Conservation (phyloP, 2,797 vertebrate genomes). For the Tokudaia muenninki region DNA sequence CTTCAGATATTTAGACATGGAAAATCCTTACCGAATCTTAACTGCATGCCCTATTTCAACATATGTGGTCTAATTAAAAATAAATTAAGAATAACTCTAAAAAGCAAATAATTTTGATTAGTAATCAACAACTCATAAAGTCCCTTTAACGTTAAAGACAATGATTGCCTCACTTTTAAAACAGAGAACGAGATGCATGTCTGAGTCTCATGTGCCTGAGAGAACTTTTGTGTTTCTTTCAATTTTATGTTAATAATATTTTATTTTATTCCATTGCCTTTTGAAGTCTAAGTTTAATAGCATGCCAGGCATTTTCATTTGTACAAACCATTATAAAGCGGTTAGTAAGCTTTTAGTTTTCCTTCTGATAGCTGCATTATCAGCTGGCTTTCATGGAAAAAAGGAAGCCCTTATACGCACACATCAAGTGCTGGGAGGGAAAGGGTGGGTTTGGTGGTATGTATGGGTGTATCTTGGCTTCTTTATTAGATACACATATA, state of each 20-base stretch:
- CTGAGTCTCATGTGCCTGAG: constrained; percentile 89
- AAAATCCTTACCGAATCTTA: constrained; percentile 86
- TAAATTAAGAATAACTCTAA: constrained; percentile 87
- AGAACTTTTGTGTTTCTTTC: constrained; percentile 84
- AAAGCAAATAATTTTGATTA: constrained; percentile 88
- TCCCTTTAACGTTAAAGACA: constrained; percentile 90
- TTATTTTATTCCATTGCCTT: constrained; percentile 86
- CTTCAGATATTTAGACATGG: constrained; percentile 69
- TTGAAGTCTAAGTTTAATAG: constrained; percentile 87
- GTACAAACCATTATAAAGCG: constrained; percentile 83
- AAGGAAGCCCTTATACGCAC: constrained; percentile 9
- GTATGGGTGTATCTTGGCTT: background rate
- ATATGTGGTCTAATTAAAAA: constrained; percentile 84
- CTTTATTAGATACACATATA: background rate
- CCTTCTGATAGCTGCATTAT: constrained; percentile 79
- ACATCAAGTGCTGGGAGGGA: background rate
- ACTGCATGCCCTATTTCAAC: constrained; percentile 82
- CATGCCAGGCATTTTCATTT: constrained; percentile 88
- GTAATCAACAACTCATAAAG: constrained; percentile 88
- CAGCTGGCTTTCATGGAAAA: constrained; percentile 77
- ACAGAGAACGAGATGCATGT: constrained; percentile 87
- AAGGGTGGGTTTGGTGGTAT: background rate
- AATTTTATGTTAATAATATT: constrained; percentile 83
- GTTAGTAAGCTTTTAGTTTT: constrained; percentile 86
- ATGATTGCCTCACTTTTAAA: constrained; percentile 86